These are phyloP conservation scores for Anastrepha ludens DNA, from an alignment of 1,140 invertebrate species.

Conservation along the genomic window DNA sequence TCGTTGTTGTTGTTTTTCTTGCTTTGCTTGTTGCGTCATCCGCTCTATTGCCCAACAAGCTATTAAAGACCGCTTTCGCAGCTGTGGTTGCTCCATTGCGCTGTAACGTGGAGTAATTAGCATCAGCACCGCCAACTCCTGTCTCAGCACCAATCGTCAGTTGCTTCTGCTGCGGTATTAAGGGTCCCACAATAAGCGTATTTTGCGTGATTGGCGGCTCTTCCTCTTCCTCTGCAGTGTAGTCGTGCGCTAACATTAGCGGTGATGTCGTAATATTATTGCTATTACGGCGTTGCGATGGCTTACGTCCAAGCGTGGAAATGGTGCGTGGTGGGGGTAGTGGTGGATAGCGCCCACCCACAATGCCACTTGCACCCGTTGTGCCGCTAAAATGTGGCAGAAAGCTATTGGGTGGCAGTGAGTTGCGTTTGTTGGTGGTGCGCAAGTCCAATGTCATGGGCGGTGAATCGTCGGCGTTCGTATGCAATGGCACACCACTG, in stretches of 20 bases:
- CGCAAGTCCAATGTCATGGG: slow-evolving; percentile 58
- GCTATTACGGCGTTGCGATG: slow-evolving; percentile 64
- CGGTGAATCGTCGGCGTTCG: slow-evolving; percentile 54
- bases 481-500: slow-evolving; percentile 56
- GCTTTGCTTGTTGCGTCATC: not conserved
- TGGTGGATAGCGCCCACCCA: slow-evolving; percentile 78
- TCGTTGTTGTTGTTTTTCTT: not conserved
- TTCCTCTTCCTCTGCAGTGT: slow-evolving; percentile 66
- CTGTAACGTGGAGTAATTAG: slow-evolving; percentile 59
- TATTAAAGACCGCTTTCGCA: slow-evolving; percentile 13
- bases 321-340: slow-evolving; percentile 80
- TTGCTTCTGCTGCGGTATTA: slow-evolving; percentile 72
- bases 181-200: slow-evolving; percentile 76
- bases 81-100: slow-evolving; percentile 3
- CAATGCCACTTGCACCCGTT: slow-evolving; percentile 73
- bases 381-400: slow-evolving; percentile 55
- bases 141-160: not conserved
- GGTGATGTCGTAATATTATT: slow-evolving; percentile 73
- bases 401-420: slow-evolving; percentile 68
- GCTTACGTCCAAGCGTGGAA: slow-evolving; percentile 77
- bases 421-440: slow-evolving; percentile 62
- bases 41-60: not conserved
- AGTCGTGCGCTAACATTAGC: slow-evolving; percentile 74
- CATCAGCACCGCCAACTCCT: slow-evolving; percentile 23
- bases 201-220: slow-evolving; percentile 75